Evolutionary conservation across 2,888 invertebrate species (phyloP), one percentile per base, ranked within the genome.

Genomic region (Blomia tropicalis): DNA sequence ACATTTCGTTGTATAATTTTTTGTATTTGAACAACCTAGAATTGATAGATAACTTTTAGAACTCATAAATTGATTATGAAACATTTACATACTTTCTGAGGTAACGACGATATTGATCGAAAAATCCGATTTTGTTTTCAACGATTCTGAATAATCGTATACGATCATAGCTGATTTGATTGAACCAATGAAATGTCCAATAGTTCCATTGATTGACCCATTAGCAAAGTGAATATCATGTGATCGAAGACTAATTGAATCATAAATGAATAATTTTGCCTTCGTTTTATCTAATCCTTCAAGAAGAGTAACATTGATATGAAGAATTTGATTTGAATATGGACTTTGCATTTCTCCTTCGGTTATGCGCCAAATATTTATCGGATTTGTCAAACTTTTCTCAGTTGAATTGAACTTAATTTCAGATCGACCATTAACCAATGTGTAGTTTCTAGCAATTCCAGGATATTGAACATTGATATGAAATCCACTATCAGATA

Each of bases 241-340:
- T 19, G 25, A 19, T 30, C 56, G 25, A n/a, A 56, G n/a, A 22
- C 56, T 56, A 25, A 56, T 29, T 22, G 56, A 56, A 36, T 56
- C 56, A 25, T 56, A 56, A 36, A 56, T 56, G 2, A 11, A 29
- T 11, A 56, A 22, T 2, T 56, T 31, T 14, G 2, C 56, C 3
- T 2, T 27, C 30, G 14, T 29, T 5, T 29, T 29, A 19, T 14
- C 30, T 11, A 54, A 27, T 5, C 22, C 25, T 7, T 23, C 25
- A 30, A 23, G 11, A 14, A 56, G 3, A 11, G 29, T 27, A 22
- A 56, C 29, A 25, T 56, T 56, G 27, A 56, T 19, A 36, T 30
- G 25, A 17, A 56, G 29, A 14, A 56, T 56, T 19, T 27, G 11
- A 14, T 56, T 30, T 14, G 1, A 3, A 14, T 19, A 30, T n/a